These are phyloP conservation scores for Serilophus lunatus DNA, from an alignment of 2,113 vertebrate species.

Conservation along the genomic window DNA sequence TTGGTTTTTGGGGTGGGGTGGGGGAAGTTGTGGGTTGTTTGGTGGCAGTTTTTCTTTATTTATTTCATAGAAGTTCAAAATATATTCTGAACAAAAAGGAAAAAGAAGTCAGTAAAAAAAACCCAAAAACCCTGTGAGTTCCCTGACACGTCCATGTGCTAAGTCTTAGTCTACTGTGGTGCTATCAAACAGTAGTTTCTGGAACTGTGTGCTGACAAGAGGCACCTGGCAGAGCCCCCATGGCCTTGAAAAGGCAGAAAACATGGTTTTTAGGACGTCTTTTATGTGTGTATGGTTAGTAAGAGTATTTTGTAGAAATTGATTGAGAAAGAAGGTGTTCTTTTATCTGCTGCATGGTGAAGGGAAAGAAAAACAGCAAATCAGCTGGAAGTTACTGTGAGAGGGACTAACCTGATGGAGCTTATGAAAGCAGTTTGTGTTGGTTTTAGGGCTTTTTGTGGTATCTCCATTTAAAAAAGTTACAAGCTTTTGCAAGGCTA, in stretches of 20 bases:
- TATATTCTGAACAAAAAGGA: background rate
- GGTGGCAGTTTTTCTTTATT: background rate
- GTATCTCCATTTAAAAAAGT: background rate
- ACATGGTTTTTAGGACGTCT: background rate
- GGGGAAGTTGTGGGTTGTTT: background rate
- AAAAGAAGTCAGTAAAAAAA: background rate
- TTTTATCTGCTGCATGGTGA: background rate
- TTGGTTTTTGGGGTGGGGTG: background rate
- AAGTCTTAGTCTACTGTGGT: background rate
- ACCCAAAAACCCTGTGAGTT: background rate
- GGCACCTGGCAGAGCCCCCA: background rate
- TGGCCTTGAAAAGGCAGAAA: background rate
- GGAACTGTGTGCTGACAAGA: background rate
- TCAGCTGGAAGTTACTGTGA: background rate
- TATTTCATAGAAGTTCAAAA: background rate
- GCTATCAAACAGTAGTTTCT: background rate
- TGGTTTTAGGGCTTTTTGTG: background rate
- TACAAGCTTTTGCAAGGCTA: background rate
- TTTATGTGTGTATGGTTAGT: rapidly evolving
- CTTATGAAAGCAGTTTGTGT: background rate
- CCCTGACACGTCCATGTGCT: background rate
- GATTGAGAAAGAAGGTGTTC: background rate
- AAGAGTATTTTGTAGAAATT: background rate
- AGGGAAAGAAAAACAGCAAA: background rate
- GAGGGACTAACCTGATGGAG: background rate